phyloP scores from a whole-genome alignment of 2,888 invertebrate genomes.

The Epirrita christyi region DNA sequence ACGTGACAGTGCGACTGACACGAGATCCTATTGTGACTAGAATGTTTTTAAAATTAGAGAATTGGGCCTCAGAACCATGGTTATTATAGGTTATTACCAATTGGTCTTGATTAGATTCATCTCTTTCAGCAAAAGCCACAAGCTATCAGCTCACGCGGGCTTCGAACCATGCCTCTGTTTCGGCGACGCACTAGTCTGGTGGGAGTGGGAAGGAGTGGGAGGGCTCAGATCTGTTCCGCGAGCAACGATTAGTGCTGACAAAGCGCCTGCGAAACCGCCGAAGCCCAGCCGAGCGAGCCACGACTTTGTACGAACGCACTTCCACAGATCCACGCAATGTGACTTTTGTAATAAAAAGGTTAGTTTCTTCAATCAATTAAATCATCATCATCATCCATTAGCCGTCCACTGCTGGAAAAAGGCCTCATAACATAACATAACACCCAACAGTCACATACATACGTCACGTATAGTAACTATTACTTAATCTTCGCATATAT shows the following conservation, averaged over 20 bases:
- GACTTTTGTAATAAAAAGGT: constrained; percentile 98
- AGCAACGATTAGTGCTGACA: constrained; percentile 37
- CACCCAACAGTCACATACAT: no score
- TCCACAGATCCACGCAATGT: constrained; percentile 95
- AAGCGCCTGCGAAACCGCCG: constrained; percentile 60
- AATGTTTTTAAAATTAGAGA: no score
- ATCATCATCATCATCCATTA: no score
- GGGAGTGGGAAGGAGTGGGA: constrained; percentile 87
- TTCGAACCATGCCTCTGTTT: constrained; percentile 96
- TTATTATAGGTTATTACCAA: no score
- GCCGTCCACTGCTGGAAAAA: no score
- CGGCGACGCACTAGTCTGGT: constrained; percentile 95
- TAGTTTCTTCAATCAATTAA: not conserved
- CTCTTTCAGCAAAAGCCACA: constrained; percentile 86
- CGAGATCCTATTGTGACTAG: no score
- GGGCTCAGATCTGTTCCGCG: constrained; percentile 62
- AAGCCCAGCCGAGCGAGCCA: constrained; percentile 77
- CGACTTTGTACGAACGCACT: constrained; percentile 94
- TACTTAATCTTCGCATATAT: no score
- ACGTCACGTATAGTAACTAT: no score
- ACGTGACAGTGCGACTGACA: no score
- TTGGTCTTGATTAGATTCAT: constrained; percentile 1
- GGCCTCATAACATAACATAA: no score
- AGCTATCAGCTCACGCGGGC: constrained; percentile 90
- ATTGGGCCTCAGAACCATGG: no score